Conservation (phyloP, 2,113 vertebrate genomes). For the Enhydra lutris region DNA sequence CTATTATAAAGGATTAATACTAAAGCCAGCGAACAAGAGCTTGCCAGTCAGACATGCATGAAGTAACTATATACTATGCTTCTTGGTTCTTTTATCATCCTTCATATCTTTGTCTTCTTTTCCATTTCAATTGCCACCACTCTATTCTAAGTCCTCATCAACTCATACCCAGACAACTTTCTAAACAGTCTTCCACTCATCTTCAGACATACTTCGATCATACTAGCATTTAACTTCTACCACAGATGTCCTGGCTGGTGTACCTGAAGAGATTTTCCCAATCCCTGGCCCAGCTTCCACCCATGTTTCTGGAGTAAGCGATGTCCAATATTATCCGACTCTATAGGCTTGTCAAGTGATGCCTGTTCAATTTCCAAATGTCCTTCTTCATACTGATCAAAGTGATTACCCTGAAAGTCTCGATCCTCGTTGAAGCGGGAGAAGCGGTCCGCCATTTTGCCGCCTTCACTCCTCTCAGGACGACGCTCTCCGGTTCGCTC, state of each 20-base stretch:
- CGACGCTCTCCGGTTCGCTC: constrained; percentile 69
- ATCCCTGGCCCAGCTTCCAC: no score
- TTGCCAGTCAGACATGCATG: background rate
- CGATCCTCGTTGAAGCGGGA: constrained; percentile 98
- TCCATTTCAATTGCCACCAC: background rate
- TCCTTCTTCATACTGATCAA: no score
- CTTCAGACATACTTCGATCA: background rate
- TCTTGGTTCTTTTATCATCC: background rate
- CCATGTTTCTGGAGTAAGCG: no score
- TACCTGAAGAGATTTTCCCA: no score
- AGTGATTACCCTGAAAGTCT: constrained; percentile 99
- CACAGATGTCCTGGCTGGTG: background rate
- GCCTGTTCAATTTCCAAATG: no score
- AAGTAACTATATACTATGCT: background rate
- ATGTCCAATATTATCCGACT: no score
- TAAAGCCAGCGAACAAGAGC: background rate
- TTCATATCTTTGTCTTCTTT: background rate
- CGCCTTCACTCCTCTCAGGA: constrained; percentile 79
- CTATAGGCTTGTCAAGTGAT: no score
- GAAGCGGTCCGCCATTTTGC: constrained; percentile 98
- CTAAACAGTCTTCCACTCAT: background rate
- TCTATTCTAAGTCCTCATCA: background rate
- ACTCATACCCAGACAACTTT: background rate
- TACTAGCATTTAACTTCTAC: background rate
- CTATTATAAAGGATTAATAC: constrained; percentile 4